phyloP scores from a whole-genome alignment of 2,888 invertebrate genomes.

The Drosophila mercatorum region DNA sequence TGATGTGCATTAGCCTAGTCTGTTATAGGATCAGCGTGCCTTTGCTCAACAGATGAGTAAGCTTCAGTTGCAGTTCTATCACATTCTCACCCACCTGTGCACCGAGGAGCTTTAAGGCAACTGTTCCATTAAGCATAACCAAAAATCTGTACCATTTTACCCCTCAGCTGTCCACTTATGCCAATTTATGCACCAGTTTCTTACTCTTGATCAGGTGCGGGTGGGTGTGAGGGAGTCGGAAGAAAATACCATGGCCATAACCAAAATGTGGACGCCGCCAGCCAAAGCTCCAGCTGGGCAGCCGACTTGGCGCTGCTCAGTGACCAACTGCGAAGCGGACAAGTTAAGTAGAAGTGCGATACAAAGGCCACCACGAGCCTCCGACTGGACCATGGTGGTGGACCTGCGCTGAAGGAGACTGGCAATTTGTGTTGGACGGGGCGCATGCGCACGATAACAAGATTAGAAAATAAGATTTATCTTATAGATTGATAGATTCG shows the following conservation, averaged over 20 bases:
- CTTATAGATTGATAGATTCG: slow-evolving; percentile 84
- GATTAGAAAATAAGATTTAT: slow-evolving; percentile 84
- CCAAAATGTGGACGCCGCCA: slow-evolving; percentile 36
- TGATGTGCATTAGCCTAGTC: too few relatives aligned
- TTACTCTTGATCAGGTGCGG: background rate
- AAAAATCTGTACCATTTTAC: slow-evolving; percentile 30
- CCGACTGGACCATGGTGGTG: slow-evolving; percentile 18
- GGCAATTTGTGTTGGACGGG: slow-evolving; percentile 45
- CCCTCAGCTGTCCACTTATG: slow-evolving; percentile 63
- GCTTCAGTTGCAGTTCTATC: background rate
- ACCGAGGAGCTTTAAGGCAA: slow-evolving; percentile 7
- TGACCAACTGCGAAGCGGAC: slow-evolving; percentile 36
- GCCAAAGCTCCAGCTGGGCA: slow-evolving; percentile 43
- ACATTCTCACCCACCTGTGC: slow-evolving; percentile 22
- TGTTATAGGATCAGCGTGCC: background rate
- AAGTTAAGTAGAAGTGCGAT: slow-evolving; percentile 55
- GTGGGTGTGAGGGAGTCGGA: slow-evolving; percentile 21
- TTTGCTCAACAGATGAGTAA: background rate
- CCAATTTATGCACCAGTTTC: slow-evolving; percentile 67
- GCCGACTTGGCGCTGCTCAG: slow-evolving; percentile 35
- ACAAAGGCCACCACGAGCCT: slow-evolving; percentile 62
- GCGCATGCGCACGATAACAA: slow-evolving; percentile 81
- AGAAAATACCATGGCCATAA: slow-evolving; percentile 19
- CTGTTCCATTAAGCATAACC: slow-evolving; percentile 32
- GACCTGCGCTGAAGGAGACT: slow-evolving; percentile 18